A percentile compares a stretch with the other conserved stretches of the same genome.
These are phyloP conservation scores for Tetranychus urticae DNA, from an alignment of 1,140 invertebrate species.

Conservation along the genomic window DNA sequence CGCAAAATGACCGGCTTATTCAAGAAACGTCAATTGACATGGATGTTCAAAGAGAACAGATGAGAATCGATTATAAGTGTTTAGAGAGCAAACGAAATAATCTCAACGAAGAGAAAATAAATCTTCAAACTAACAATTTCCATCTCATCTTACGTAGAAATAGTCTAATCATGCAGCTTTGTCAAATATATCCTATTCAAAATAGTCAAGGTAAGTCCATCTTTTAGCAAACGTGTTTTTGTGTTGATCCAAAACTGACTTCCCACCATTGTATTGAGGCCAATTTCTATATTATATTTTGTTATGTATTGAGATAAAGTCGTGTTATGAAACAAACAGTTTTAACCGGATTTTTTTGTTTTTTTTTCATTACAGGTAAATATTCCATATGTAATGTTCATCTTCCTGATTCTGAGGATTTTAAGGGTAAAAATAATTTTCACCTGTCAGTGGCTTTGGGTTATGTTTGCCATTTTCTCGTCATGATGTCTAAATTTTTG, in stretches of 20 bases:
- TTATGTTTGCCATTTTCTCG: constrained; percentile 48
- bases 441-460: constrained; percentile 48
- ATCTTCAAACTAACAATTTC: not conserved
- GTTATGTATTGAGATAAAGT: no score
- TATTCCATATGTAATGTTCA: constrained; percentile 36
- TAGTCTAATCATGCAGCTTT: not conserved
- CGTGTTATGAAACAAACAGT: no score
- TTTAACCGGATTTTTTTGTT: constrained; percentile 13
- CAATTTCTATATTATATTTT: no score
- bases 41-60: constrained; percentile 30
- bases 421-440: constrained; percentile 33
- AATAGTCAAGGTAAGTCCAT: not conserved
- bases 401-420: constrained; percentile 44
- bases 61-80: constrained; percentile 10
- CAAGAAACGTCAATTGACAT: constrained; percentile 30
- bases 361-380: not conserved
- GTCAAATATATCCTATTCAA: constrained; percentile 1
- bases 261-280: no score
- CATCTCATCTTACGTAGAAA: not conserved
- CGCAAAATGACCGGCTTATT: constrained; percentile 23
- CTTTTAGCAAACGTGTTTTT: no score
- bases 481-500: constrained; percentile 52
- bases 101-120: constrained; percentile 19
- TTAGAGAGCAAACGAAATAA: constrained; percentile 16
- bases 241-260: no score